phyloP scores from a whole-genome alignment of 2,888 invertebrate species.

The Sceliomorpha sp. region DNA sequence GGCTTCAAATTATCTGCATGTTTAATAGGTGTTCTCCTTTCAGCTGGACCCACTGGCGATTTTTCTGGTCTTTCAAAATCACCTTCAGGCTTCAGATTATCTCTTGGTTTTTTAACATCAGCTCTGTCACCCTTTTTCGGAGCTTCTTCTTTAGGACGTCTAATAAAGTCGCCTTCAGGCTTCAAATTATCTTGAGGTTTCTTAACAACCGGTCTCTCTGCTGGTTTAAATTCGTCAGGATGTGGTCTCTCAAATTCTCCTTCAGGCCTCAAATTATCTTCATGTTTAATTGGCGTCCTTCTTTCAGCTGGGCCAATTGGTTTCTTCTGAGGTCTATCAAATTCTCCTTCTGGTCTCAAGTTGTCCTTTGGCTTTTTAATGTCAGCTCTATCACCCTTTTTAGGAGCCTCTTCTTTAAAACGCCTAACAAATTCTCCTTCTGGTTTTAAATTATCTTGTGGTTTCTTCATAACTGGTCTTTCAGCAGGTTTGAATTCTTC shows the following conservation, averaged over 20 bases:
- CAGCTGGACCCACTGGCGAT: too few species aligned
- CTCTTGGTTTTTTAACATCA: too few species aligned
- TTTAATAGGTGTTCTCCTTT: slow-evolving; percentile 68
- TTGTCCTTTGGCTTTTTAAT: slow-evolving; percentile 74
- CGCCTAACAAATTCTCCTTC: slow-evolving; percentile 81
- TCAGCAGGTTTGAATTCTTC: slow-evolving; percentile 72
- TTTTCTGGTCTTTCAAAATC: too few species aligned
- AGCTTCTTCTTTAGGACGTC: too few species aligned
- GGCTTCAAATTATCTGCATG: slow-evolving; percentile 81
- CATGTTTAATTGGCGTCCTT: slow-evolving; percentile 63
- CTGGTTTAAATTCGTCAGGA: slow-evolving; percentile 68
- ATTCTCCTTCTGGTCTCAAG: slow-evolving; percentile 72
- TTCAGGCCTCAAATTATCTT: slow-evolving; percentile 82
- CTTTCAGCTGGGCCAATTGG: slow-evolving; percentile 61
- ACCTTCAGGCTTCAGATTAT: too few species aligned
- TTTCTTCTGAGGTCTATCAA: slow-evolving; percentile 64
- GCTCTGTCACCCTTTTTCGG: too few species aligned
- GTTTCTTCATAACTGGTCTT: slow-evolving; percentile 75
- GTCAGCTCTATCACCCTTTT: slow-evolving; percentile 73
- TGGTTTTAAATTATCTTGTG: slow-evolving; percentile 79
- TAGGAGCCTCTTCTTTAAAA: slow-evolving; percentile 81
- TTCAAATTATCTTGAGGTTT: slow-evolving; percentile 80
- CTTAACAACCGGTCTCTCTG: slow-evolving; percentile 79
- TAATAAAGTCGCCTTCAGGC: too few species aligned
- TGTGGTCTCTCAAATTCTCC: slow-evolving; percentile 82